Base-by-base conservation (phyloP, 2,888 invertebrate genomes). In the Aphidoletes aphidimyza region DNA sequence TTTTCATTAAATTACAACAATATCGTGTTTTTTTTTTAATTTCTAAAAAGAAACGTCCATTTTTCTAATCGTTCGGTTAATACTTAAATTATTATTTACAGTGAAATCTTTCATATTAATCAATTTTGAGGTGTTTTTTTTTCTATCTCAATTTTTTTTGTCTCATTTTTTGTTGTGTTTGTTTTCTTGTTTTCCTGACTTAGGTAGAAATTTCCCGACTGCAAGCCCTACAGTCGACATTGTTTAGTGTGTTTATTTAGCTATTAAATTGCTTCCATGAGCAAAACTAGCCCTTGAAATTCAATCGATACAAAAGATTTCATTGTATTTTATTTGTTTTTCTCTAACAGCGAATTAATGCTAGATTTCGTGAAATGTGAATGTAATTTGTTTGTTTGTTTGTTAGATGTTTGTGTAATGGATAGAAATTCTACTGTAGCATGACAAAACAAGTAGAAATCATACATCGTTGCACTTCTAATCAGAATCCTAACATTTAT, bases 71-170 rank as follows among this genome's bases (percentile, higher is more conserved):
- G 54, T 54, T 54, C 30, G n/a, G n/a, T n/a, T n/a, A 69, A 69
- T 69, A 69, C 69, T 69, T 69, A 69, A 69, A 2, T 69, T 69
- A 69, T 69, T 69, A 69, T 69, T 69, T 69, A 69, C 69, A 69
- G 69, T 69, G 69, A 69, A 69, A 69, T 69, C 69, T 69, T 69
- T 69, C 30, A 69, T 69, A 69, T 69, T 69, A 69, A 69, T 69
- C n/a, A 69, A n/a, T n/a, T n/a, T n/a, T n/a, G n/a, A 26, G 54
- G 54, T 54, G 54, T 54, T 54, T 54, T n/a, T n/a, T n/a, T n/a
- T n/a, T 54, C 26, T 26, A 54, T 54, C 54, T 54, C 54, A 9
- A 11, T 49, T 49, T 49, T 49, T 19, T 19, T 2, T 19, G 17
- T 17, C 26, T 54, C 42, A 9, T 42, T n/a, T n/a, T n/a, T n/a